Base-by-base conservation (phyloP, 2,888 invertebrate species). In the Cephus pygmeus region DNA sequence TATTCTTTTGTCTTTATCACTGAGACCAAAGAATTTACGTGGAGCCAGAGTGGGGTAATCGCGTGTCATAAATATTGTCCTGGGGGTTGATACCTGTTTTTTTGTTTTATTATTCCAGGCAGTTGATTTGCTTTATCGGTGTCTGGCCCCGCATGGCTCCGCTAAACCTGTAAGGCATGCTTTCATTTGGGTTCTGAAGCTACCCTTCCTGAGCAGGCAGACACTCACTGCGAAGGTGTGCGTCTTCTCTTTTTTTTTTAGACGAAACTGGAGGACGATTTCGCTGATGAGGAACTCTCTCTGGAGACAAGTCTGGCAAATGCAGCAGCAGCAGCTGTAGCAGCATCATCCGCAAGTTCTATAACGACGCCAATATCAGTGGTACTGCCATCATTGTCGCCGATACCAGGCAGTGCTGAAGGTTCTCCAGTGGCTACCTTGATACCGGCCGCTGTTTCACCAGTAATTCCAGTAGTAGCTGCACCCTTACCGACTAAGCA, bases 71-170 rank as follows among this genome's bases (percentile, higher is more conserved):
- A 56, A 56, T 56, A 56, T 56, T 56, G 56, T 56, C 56, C 56
- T 56, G 56, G 56, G 90, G 87, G 88, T 90, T 90, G 90, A 90
- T 90, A 89, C 88, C 88, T 88, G 89, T 90, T 90, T 90, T 90
- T 85, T 90, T 88, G 90, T 91, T 88, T 90, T 91, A 86, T 91
- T 89, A 91, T 91, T 91, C 85, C 91, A 91, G 91, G 90, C 90
- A 90, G 91, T 91, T 90, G 91, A 91, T 91, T 90, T 90, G 88
- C 90, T 91, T 91, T 91, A 90, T 91, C 90, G 91, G 89, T 91
- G 90, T 91, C 91, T 91, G 90, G 91, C 90, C 90, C 90, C 91
- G 90, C 90, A 91, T 90, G 90, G 91, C 90, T 90, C 91, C 90
- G 88, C 88, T 91, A 90, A 90, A 91, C 90, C 90, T 91, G 91